phyloP scores from a whole-genome alignment of 30 jellyfish, hydroid and myxozoan genomes.

The Turritopsis rubra region DNA sequence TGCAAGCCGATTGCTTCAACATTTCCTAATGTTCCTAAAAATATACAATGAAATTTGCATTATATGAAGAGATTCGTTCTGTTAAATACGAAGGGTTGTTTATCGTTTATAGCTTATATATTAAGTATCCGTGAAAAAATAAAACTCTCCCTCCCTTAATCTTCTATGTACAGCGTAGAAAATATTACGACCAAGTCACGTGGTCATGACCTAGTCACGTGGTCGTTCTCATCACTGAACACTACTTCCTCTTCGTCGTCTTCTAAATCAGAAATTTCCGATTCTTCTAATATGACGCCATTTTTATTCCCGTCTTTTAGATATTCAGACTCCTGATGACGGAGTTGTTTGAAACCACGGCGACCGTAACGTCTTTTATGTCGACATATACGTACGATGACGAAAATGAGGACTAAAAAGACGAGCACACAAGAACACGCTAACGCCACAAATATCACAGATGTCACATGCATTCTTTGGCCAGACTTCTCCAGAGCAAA shows the following conservation, averaged over 20 bases:
- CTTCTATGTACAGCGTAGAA: too few species aligned
- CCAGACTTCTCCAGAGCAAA: conserved; percentile 52
- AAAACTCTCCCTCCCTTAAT: not conserved
- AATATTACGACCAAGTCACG: too few species aligned
- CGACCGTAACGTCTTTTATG: conserved; percentile 39
- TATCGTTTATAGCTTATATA: too few species aligned
- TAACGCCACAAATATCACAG: conserved; percentile 64
- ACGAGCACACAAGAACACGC: conserved; percentile 63
- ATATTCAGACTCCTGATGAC: conserved; percentile 48
- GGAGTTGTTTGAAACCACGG: conserved; percentile 45
- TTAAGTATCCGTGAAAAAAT: not conserved
- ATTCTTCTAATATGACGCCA: conserved; percentile 25
- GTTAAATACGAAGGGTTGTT: too few species aligned
- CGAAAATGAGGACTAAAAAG: conserved; percentile 37
- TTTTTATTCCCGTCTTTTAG: conserved; percentile 53
- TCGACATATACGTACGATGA: conserved; percentile 35
- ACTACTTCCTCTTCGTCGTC: conserved; percentile 90
- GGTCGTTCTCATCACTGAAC: conserved; percentile 52
- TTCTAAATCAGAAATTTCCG: conserved; percentile 62
- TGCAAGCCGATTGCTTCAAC: too few species aligned
- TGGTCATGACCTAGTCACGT: not conserved
- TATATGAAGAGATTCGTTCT: too few species aligned
- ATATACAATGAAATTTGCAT: too few species aligned
- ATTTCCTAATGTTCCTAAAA: too few species aligned
- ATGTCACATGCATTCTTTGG: conserved; percentile 38